Conservation (phyloP, 2,797 vertebrate species). For the Phalanger gymnotis region DNA sequence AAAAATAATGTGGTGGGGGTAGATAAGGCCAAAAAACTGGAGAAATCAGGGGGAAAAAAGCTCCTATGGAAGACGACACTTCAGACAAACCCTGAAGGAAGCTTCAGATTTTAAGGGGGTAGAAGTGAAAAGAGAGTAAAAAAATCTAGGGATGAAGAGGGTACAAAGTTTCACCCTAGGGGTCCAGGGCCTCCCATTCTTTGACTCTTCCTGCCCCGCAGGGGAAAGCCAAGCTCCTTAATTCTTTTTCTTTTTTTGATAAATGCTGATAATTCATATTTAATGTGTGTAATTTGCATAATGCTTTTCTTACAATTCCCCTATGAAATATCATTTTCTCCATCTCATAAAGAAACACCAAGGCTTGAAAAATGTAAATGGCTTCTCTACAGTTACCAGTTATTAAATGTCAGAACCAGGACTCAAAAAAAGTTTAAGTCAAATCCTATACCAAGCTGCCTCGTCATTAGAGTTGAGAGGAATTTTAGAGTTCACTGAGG, state of each 20-base stretch:
- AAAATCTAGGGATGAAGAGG: not conserved
- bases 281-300: not conserved
- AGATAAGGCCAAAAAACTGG: not conserved
- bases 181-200: not conserved
- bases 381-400: not conserved
- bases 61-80: not conserved
- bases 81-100: not conserved
- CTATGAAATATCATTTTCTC: not conserved
- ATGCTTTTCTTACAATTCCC: not conserved
- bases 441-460: not conserved
- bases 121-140: not conserved
- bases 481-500: not conserved
- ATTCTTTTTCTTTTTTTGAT: not conserved
- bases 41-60: not conserved
- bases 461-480: not conserved
- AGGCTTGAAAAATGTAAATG: not conserved
- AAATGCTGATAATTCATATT: not conserved
- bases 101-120: not conserved
- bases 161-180: not conserved
- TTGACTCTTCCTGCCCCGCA: not conserved
- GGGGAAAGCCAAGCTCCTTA: not conserved
- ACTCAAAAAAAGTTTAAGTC: not conserved
- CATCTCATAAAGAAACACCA: not conserved
- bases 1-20: not conserved
- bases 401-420: not conserved